Percentiles rank a stretch among this genome's conserved stretches.
Conservation (phyloP, 2,113 vertebrate species). For the Mandrillus leucophaeus region DNA sequence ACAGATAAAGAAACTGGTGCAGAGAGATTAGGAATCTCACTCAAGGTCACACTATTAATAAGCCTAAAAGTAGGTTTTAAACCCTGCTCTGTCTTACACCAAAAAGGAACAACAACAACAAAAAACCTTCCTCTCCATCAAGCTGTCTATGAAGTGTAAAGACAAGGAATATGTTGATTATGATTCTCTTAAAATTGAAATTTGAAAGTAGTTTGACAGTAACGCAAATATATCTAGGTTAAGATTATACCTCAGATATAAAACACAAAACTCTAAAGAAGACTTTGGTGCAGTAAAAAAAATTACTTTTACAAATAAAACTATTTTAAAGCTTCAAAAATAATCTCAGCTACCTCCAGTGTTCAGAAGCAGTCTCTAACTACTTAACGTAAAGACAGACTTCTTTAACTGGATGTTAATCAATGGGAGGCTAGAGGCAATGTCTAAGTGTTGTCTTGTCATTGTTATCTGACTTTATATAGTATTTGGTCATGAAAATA, state of each 20-base stretch:
- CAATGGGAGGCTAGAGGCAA: background rate
- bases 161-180: background rate
- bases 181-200: constrained; percentile 4
- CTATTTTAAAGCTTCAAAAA: background rate
- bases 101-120: background rate
- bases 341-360: background rate
- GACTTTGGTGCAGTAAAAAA: background rate
- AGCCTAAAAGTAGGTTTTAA: background rate
- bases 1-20: background rate
- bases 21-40: background rate
- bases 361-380: background rate
- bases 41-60: background rate
- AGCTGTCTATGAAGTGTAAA: background rate
- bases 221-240: background rate
- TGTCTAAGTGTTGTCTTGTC: background rate
- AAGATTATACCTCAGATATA: background rate
- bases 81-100: background rate
- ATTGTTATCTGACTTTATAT: background rate
- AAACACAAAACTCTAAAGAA: background rate
- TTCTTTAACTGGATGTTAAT: background rate
- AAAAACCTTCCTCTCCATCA: background rate
- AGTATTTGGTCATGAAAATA: background rate
- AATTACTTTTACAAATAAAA: background rate
- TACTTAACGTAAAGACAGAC: background rate
- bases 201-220: background rate